Base-by-base conservation (phyloP, 1,140 invertebrate species). In the Drosophila oshimai region DNA sequence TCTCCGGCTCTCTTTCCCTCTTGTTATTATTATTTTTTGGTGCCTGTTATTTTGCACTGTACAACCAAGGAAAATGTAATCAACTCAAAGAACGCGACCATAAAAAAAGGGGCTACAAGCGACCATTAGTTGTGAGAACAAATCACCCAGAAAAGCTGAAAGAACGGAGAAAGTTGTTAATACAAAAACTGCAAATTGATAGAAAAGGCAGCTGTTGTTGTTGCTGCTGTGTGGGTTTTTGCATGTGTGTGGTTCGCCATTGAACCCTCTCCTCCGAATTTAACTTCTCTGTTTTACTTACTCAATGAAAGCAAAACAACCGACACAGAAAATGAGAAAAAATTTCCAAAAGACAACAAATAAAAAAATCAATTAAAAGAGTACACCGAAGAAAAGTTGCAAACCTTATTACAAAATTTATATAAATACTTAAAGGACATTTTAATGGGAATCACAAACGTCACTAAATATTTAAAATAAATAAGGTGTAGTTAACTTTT, bases 161-260 rank as follows among this genome's bases (percentile, higher is more conserved):
- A 41, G 7, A 6, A 24, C 10, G 28, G 15, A 37, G 12, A 57
- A 57, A 57, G 42, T 57, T 57, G 29, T 20, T 49, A 6, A 17
- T 12, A 31, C 15, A 13, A 24, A 18, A 18, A 10, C 6, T 7
- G 10, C 5, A 55, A 17, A 7, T 10, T 15, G 5, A 13, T 7
- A 20, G 50, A 49, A 51, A 67, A 67, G 44, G 36, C 72, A 73
- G 62, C 68, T 83, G 78, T 65, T 64, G 62, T 73, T 69, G 57
- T 50, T 72, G 28, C 68, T 42, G 33, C 36, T 64, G 37, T 34
- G 24, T 29, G 36, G 28, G 42, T 12, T 24, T 4, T 24, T 24
- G 39, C 39, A 42, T 55, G 28, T 39, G 58, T 34, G 17, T 45
- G 28, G 60, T 64, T 70, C 58, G 76, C 51, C 71, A 51, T 62